phyloP scores from a whole-genome alignment of 2,113 vertebrate species.

The Ptilorrhoa leucosticta region DNA sequence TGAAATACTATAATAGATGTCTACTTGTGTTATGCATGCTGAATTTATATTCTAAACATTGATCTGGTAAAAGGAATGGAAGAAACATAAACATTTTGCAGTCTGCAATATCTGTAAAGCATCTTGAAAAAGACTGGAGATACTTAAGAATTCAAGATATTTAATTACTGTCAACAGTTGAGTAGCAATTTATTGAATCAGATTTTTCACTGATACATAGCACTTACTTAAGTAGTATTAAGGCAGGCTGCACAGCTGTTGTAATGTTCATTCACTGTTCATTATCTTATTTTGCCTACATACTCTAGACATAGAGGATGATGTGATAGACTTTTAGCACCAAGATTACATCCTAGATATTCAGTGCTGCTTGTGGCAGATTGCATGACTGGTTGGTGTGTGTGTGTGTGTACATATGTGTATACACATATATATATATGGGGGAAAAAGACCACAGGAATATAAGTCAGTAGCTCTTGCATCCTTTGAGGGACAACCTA shows the following conservation, averaged over 20 bases:
- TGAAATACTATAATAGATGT: neutral
- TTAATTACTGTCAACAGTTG: neutral
- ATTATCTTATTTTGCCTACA: neutral
- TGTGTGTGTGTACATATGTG: neutral
- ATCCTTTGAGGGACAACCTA: neutral
- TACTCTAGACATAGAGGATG: neutral
- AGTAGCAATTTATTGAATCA: neutral
- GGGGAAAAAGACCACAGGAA: rapidly evolving
- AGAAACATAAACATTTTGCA: neutral
- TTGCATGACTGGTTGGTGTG: neutral
- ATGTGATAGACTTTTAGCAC: neutral
- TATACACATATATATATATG: neutral
- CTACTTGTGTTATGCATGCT: neutral
- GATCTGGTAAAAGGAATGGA: neutral
- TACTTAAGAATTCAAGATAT: neutral
- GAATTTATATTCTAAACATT: neutral
- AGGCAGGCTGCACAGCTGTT: neutral
- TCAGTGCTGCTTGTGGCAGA: neutral
- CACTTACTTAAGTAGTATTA: neutral
- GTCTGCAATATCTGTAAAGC: neutral
- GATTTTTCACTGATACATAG: neutral
- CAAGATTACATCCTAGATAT: neutral
- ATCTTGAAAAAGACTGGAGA: neutral
- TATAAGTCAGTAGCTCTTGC: neutral
- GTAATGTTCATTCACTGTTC: neutral